These are phyloP conservation scores for Sthenelais limicola DNA, from an alignment of 2,888 invertebrate genomes.

Conservation along the genomic window DNA sequence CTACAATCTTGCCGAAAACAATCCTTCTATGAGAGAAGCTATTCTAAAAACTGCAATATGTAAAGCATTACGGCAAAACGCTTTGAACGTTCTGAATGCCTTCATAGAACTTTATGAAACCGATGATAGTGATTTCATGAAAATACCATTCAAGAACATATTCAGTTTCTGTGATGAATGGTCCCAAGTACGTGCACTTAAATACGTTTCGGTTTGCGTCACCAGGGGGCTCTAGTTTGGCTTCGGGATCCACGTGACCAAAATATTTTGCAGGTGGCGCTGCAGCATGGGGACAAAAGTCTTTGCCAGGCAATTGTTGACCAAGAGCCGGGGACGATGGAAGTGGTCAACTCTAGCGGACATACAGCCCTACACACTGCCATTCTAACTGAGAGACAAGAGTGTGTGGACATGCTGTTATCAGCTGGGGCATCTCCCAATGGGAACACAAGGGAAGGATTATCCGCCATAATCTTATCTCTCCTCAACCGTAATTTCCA, in stretches of 20 bases:
- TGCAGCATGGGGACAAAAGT: constrained; percentile 5
- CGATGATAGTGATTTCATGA: too few species aligned
- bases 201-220: not conserved
- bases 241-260: constrained; percentile 12
- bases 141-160: constrained; percentile 2
- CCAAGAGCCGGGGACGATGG: not conserved
- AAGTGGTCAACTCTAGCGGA: constrained; percentile 11
- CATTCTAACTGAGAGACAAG: not conserved
- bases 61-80: too few species aligned
- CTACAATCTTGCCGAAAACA: too few species aligned
- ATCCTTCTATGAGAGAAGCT: too few species aligned
- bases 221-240: constrained; percentile 21
- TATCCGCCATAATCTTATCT: not conserved
- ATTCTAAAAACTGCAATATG: too few species aligned
- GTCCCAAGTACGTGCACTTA: constrained; percentile 3
- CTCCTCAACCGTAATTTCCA: too few species aligned
- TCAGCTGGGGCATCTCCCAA: not conserved
- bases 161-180: constrained; percentile 24
- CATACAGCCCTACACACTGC: constrained; percentile 31
- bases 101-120: too few species aligned
- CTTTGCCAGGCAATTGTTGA: not conserved
- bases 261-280: constrained; percentile 10
- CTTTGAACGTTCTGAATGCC: too few species aligned
- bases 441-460: not conserved
- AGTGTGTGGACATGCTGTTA: not conserved